phyloP scores from a whole-genome alignment of 2,113 vertebrate genomes.

The Rhinoderma darwinii region DNA sequence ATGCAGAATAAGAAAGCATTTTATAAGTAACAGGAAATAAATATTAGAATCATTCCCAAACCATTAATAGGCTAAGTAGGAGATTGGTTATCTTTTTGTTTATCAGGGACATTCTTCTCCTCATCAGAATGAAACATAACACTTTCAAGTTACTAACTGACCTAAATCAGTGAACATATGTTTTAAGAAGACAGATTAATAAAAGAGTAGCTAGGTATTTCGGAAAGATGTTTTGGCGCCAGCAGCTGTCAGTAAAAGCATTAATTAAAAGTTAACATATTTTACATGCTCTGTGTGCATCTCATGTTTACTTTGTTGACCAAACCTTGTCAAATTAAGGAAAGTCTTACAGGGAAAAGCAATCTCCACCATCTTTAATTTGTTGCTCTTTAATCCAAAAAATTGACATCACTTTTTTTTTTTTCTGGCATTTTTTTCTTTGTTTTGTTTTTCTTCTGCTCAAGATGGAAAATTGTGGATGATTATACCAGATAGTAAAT shows the following conservation, averaged over 20 bases:
- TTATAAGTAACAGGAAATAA: no score
- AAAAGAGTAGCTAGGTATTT: neutral
- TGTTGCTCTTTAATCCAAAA: neutral
- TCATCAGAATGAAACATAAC: neutral
- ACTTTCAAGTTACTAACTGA: slow-evolving; percentile 19
- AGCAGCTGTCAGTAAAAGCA: slow-evolving; percentile 4
- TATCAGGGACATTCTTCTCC: neutral
- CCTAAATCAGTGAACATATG: slow-evolving; percentile 22
- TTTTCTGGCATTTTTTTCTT: neutral
- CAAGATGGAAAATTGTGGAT: neutral
- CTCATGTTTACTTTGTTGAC: slow-evolving; percentile 2
- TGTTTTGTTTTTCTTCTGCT: neutral
- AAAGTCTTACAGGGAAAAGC: neutral
- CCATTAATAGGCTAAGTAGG: neutral
- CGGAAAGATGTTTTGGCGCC: neutral
- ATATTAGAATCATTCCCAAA: no score
- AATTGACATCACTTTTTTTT: neutral
- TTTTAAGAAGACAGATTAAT: neutral
- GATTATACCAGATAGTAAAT: neutral
- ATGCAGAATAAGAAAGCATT: no score
- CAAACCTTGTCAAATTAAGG: neutral
- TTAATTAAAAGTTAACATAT: slow-evolving; percentile 16
- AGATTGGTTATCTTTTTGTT: neutral
- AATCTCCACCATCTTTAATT: neutral
- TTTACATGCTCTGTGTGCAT: neutral